A percentile compares a stretch with the other conserved stretches of the same genome.
Conservation (phyloP, 2,797 vertebrate genomes). For the Trematomus bernacchii region DNA sequence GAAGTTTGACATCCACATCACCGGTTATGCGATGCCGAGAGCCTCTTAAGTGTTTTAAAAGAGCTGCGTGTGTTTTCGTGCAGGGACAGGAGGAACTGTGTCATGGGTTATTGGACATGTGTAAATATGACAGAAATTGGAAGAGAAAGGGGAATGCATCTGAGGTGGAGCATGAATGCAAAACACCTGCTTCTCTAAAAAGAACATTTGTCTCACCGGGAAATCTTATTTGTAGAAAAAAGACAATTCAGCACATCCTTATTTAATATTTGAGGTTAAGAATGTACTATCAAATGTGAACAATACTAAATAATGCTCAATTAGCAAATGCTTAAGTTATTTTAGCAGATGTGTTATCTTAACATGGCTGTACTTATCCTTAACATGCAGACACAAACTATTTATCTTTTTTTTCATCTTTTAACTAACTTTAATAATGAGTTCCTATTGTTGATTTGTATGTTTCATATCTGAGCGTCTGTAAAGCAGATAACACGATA, state of each 20-base stretch:
- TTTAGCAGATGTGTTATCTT: conserved; percentile 23
- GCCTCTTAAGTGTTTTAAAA: conserved; percentile 53
- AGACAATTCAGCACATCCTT: conserved; percentile 23
- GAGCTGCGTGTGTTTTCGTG: conserved; percentile 45
- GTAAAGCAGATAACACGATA: conserved; percentile 32
- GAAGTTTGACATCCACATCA: conserved; percentile 61
- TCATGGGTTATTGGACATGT: conserved; percentile 40
- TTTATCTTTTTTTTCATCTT: background rate
- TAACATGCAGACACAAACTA: conserved; percentile 2
- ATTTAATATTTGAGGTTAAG: conserved; percentile 28
- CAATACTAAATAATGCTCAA: conserved; percentile 17
- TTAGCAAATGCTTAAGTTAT: background rate
- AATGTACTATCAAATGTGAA: conserved; percentile 23
- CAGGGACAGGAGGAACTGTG: conserved; percentile 12
- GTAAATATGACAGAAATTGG: conserved; percentile 49
- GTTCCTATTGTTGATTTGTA: conserved; percentile 28
- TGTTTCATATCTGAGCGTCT: conserved; percentile 35
- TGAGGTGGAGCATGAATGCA: conserved; percentile 13
- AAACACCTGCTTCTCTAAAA: conserved; percentile 44
- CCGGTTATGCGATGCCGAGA: conserved; percentile 32
- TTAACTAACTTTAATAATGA: conserved; percentile 14
- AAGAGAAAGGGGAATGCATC: conserved; percentile 34
- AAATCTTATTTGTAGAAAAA: conserved; percentile 26
- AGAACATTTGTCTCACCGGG: conserved; percentile 18
- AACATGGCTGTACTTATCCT: background rate